Evolutionary conservation across 2,888 invertebrate species (phyloP), one percentile per base, ranked within the genome.

Genomic region (Melinopterus prodromus): DNA sequence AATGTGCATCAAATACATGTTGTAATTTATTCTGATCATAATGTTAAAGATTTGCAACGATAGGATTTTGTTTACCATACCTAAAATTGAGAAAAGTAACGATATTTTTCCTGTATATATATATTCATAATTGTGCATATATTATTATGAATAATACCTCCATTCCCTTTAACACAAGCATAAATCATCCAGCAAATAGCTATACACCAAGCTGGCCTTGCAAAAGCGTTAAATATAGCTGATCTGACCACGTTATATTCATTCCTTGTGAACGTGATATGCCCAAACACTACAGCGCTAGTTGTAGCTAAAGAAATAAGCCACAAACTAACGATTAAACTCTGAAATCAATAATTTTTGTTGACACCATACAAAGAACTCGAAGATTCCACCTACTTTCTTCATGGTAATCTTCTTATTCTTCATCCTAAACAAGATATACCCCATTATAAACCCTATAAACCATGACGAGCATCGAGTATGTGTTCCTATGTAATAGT

Each of bases 401-500:
- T 76, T 53, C 77, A 71, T 36, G 6, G 14, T 53, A 53, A 80
- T 35, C 53, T 69, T 72, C 16, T 36, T 74, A 69, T 14, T 80
- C 53, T 77, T 79, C 26, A 76, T 70, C 70, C 16, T 75, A 69
- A 75, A 78, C 12, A 81, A 72, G 12, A 79, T 16, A 36, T 82
- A 84, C 14, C 82, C 85, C 77, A 82, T 80, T 71, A 83, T 77
- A 6, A 81, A 71, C 77, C 82, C 83, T 16, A 83, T 81, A 7
- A 84, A 53, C 87, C 76, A 81, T 15, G 77, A 38, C 0, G 80
- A 76, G 7, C 79, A 80, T 76, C 81, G 72, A 12, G 77, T 75
- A 69, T 81, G 79, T 0, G 80, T 80, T 6, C 71, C 74, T n/a
- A 79, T 79, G n/a, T 80, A 80, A 69, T 77, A 77, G 0, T 71